Conservation (phyloP, 1,140 invertebrate genomes). For the Diorhabda elongata region DNA sequence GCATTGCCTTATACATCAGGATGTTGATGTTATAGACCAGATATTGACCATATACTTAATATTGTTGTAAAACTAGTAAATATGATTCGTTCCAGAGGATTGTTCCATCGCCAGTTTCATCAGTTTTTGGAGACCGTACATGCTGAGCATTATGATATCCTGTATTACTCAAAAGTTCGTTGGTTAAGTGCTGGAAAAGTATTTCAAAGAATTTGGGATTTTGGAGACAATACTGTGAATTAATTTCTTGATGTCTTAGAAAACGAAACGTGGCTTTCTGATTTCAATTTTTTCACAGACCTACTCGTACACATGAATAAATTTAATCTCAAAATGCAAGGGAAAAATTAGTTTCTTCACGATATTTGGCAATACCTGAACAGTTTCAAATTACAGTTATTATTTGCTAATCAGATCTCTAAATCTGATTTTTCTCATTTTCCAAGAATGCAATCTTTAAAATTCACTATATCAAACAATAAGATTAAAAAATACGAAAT, state of each 20-base stretch:
- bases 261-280: neutral
- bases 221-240: no score
- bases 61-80: no score
- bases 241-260: no score
- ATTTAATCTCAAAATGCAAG: neutral
- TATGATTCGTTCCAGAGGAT: no score
- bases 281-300: neutral
- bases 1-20: conserved; percentile 16
- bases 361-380: no score
- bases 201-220: no score
- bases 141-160: no score
- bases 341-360: neutral
- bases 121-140: neutral
- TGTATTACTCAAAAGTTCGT: neutral
- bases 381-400: neutral
- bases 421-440: neutral
- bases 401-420: neutral
- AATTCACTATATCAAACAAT: no score
- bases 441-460: no score
- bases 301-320: neutral
- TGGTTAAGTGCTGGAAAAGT: neutral
- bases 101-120: neutral
- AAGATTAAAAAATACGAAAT: no score
- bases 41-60: no score
- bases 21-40: neutral